Percentiles rank a stretch among this genome's conserved stretches.
Conservation (phyloP, 2,113 vertebrate genomes). For the Caranx ignobilis region DNA sequence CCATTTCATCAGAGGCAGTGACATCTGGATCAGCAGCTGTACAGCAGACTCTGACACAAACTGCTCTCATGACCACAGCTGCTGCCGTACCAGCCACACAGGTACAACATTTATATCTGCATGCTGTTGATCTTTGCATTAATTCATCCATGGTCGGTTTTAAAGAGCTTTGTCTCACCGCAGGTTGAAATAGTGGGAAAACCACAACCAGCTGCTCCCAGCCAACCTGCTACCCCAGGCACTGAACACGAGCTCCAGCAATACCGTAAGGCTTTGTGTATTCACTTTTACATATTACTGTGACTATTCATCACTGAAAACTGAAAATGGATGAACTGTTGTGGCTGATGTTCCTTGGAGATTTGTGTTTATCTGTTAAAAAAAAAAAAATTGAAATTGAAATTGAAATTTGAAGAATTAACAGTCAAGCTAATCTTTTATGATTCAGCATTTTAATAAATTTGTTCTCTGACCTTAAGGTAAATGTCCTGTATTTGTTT, state of each 20-base stretch:
- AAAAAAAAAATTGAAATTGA: no score
- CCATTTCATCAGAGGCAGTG: constrained; percentile 76
- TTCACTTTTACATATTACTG: no score
- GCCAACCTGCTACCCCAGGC: constrained; percentile 82
- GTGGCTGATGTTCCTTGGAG: no score
- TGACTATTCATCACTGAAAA: no score
- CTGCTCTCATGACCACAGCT: constrained; percentile 65
- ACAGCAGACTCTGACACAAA: constrained; percentile 75
- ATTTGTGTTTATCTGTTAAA: no score
- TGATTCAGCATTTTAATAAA: background rate
- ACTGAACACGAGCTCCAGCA: constrained; percentile 81
- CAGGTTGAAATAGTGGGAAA: constrained; percentile 84
- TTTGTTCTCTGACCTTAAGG: background rate
- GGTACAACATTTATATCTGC: constrained; percentile 54
- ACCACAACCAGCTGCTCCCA: constrained; percentile 79
- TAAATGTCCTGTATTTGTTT: constrained; percentile 21
- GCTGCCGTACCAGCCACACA: constrained; percentile 67
- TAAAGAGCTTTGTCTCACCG: constrained; percentile 10
- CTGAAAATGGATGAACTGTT: no score
- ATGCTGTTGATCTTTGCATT: background rate
- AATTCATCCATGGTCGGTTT: background rate
- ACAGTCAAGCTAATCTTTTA: background rate
- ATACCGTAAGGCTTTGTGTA: constrained; percentile 79
- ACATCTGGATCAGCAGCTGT: constrained; percentile 74
- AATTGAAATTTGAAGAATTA: background rate